Base-by-base conservation (phyloP, 2,888 invertebrate species). In the Oithona nana region DNA sequence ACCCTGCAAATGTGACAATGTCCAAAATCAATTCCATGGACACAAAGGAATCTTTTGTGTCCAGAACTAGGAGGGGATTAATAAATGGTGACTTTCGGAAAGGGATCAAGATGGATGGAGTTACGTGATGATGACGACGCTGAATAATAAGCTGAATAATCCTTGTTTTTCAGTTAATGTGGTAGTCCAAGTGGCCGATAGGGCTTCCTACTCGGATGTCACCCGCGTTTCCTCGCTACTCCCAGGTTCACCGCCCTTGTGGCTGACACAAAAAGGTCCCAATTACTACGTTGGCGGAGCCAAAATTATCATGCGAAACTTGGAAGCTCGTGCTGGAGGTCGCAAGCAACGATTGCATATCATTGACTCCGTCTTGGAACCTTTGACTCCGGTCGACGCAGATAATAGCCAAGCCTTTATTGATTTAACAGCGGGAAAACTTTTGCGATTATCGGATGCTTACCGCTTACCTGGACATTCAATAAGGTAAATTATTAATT, bases 231-330 rank as follows among this genome's bases (percentile, higher is more conserved):
- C 59, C n/a, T 59, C 88, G 28, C 86, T 88, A 72, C 76, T 86
- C 69, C 83, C 84, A 64, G 88, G 88, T 22, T 88, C 86, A 75
- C 87, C 88, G 0, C 86, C 87, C 1, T 75, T 89, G 60, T 89
- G 88, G 83, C 82, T 89, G 65, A 87, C 87, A 59, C 78, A 81
- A 59, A 80, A 67, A 48, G 52, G 63, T 22, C 79, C 64, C 77
- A 78, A 16, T 68, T 80, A 88, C 68, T 92, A 80, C 74, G 82
- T 90, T 65, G 90, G 90, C 75, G 88, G 90, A 72, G 90, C 89
- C 1, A 81, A 81, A 71, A 80, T 90, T 61, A 76, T 84, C 68
- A 78, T 80, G 64, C 79, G 80, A 56, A 67, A 68, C 55, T 66
- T 68, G 8, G 64, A 62, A 57, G 64, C 65, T 3, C 61, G 61